These are phyloP conservation scores for Metopia argyrocephala DNA, from an alignment of 2,888 invertebrate genomes.

Conservation along the genomic window DNA sequence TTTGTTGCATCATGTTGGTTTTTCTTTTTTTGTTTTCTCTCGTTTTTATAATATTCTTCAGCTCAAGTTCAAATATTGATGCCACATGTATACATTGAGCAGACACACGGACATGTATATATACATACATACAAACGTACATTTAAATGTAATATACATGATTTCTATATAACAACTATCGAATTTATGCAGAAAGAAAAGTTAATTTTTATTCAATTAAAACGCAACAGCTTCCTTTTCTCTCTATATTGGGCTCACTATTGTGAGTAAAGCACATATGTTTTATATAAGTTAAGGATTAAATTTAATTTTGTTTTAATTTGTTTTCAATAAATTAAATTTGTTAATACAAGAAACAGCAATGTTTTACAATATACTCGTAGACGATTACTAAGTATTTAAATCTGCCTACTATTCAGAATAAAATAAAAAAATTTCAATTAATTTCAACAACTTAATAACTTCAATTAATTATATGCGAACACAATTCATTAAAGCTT, in stretches of 20 bases:
- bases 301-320: too few relatives aligned
- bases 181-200: conserved; percentile 47
- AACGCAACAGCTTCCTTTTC: neutral
- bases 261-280: neutral
- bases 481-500: too few relatives aligned
- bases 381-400: too few relatives aligned
- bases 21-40: neutral
- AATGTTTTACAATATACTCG: too few relatives aligned
- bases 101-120: neutral
- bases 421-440: too few relatives aligned
- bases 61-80: conserved; percentile 17
- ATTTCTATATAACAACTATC: conserved; percentile 1
- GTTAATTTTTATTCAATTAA: conserved; percentile 54
- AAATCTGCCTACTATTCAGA: too few relatives aligned
- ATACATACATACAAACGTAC: neutral
- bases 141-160: neutral
- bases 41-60: neutral
- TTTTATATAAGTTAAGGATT: too few relatives aligned
- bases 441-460: too few relatives aligned
- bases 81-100: neutral
- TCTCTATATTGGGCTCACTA: neutral
- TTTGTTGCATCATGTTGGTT: conserved; percentile 32
- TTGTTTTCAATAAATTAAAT: too few relatives aligned
- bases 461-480: too few relatives aligned
- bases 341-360: too few relatives aligned